Evolutionary conservation across 1,140 invertebrate genomes (phyloP), one percentile per base, ranked within the genome.

Genomic region (Macrosteles quadrilineatus): DNA sequence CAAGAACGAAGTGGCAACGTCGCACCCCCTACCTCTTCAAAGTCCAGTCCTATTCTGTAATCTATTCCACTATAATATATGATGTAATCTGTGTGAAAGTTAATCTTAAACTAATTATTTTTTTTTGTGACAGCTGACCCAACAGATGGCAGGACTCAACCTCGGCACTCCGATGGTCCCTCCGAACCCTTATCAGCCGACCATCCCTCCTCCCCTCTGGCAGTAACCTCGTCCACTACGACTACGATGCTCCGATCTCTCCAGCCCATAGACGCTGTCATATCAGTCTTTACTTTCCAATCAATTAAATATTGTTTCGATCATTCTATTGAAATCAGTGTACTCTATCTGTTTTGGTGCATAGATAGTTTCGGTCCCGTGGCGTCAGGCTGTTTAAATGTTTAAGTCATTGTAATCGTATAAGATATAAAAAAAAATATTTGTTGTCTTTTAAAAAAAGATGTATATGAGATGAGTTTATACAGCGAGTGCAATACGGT

Each of bases 141-240:
- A 68, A 30, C 66, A 68, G 45, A 68, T 68, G 66, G 25, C 66
- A 31, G 66, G 66, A 2, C 29, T 68, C n/a, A 68, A 68, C 66
- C 17, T 68, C 14, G 50, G 50, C 14, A 23, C 21, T 21, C 32
- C 32, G 1, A 64, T 64, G 62, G 62, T 64, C n/a, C 62, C 29
- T 4, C 14, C 62, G n/a, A 66, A 66, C 63, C 63, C 63, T 1
- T 66, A 66, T 25, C 63, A 66, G 40, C 63, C 32, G 9, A 45
- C 63, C 1, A 40, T 66, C 45, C 32, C 63, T n/a, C 32, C 32
- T n/a, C 21, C 32, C 45, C 40, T 66, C 32, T 66, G 63, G 63
- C 63, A 66, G 63, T 66, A 66, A 66, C 55, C 55, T 3, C 11
- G 21, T 59, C 21, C 23, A 25, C 4, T 9, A 21, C 21, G 6